phyloP scores from a whole-genome alignment of 1,140 invertebrate genomes.

The Mycetomoellerius zeteki region DNA sequence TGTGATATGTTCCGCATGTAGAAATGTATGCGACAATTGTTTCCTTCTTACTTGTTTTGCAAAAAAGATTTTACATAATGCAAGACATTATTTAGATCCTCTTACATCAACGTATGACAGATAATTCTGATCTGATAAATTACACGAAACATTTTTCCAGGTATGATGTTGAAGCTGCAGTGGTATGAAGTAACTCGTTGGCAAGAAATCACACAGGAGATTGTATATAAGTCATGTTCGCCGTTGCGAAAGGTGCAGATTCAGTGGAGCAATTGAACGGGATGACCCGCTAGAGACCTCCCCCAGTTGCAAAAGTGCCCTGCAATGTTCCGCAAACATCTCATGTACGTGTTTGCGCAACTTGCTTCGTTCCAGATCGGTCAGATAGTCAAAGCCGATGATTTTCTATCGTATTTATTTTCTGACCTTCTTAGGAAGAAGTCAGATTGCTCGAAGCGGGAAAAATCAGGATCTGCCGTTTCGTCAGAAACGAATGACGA shows the following conservation, averaged over 20 bases:
- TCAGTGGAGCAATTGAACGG: slow-evolving; percentile 69
- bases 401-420: slow-evolving; percentile 16
- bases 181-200: slow-evolving; percentile 26
- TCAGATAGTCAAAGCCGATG: slow-evolving; percentile 24
- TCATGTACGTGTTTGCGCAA: slow-evolving; percentile 68
- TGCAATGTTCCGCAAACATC: slow-evolving; percentile 64
- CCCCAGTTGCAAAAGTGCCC: slow-evolving; percentile 70
- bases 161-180: slow-evolving; percentile 3
- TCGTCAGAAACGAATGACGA: background rate
- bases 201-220: slow-evolving; percentile 45
- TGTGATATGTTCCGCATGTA: background rate
- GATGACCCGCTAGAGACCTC: slow-evolving; percentile 70
- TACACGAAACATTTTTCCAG: slow-evolving; percentile 15
- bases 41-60: background rate
- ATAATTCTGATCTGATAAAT: slow-evolving; percentile 40
- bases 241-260: slow-evolving; percentile 67
- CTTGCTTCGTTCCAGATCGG: slow-evolving; percentile 18
- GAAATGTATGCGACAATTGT: background rate
- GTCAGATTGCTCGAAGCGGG: background rate
- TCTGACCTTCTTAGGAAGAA: background rate
- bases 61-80: background rate
- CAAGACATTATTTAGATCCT: background rate
- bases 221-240: slow-evolving; percentile 59
- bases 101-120: slow-evolving; percentile 26
- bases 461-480: slow-evolving; percentile 19